Base-by-base conservation (phyloP, 92 coral and sea anemone species). In the Umimayanthus kanabou region DNA sequence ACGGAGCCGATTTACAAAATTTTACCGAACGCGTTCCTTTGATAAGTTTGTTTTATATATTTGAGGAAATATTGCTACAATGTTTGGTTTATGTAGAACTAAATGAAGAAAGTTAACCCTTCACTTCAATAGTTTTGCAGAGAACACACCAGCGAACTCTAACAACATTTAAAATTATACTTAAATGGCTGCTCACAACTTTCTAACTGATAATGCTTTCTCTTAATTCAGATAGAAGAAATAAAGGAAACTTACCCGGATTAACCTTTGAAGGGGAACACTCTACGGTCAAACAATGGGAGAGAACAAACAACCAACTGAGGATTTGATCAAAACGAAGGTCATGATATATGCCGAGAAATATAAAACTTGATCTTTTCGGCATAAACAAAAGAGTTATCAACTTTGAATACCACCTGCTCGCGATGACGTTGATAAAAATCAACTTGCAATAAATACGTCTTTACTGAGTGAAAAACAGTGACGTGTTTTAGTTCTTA, bases 341-440 rank as follows among this genome's bases (percentile, higher is more conserved):
- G 6, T 72, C 40, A 23, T 33, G 76, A 72, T 23, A 72, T 33
- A 72, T 72, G 76, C 76, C 76, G 76, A 15, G 39, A 28, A 72
- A 72, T 72, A 72, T 72, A 72, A 72, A 29, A 72, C 42, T 26
- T 10, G 76, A 72, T 72, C 15, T 28, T 72, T 72, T 72, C 76
- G 40, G 39, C n/a, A 28, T 72, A 33, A 61, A 23, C n/a, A 61
- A 61, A 61, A 4, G 22, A 61, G 58, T 61, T 61, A 61, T 61
- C 69, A 61, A 20, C 26, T 22, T 61, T 61, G 69, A 61, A 61
- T 20, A 72, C 8, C 76, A 72, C 76, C 76, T 72, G 76, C 39
- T 33, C 37, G 37, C 37, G 22, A 72, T 72, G 76, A 33, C 76
- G n/a, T 18, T 29, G 76, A 72, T 29, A 72, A 72, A 72, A 25